phyloP scores from a whole-genome alignment of 2,888 invertebrate genomes.

The Drosophila aldrichi region DNA sequence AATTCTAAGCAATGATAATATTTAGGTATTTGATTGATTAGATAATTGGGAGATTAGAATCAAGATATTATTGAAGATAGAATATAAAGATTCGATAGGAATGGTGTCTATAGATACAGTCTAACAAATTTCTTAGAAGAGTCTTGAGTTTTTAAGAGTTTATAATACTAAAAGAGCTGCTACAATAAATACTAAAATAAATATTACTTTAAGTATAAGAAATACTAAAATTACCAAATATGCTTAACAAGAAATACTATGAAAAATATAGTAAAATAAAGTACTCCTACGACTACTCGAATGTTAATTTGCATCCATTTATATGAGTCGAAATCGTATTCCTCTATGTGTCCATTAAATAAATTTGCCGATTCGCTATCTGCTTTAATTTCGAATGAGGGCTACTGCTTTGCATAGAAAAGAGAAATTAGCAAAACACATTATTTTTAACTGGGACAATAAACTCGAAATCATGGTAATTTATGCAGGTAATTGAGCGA shows the following conservation, averaged over 20 bases:
- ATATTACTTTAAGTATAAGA: too few species aligned
- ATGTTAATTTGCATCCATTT: neutral
- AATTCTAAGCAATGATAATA: constrained; percentile 30
- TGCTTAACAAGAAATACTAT: neutral
- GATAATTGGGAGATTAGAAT: constrained; percentile 18
- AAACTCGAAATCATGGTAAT: constrained; percentile 7
- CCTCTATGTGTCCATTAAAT: neutral
- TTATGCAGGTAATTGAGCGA: constrained; percentile 20
- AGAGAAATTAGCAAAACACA: constrained; percentile 2
- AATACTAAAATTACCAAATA: neutral
- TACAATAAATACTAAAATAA: too few species aligned
- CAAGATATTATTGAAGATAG: neutral
- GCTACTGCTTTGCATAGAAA: neutral
- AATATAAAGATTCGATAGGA: neutral
- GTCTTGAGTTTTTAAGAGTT: too few species aligned
- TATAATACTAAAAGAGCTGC: too few species aligned
- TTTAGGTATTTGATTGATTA: constrained; percentile 30
- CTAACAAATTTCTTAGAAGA: neutral
- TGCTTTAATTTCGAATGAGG: neutral
- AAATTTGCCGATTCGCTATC: constrained; percentile 6
- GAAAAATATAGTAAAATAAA: neutral
- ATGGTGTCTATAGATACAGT: neutral
- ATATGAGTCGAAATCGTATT: neutral
- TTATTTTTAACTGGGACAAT: constrained; percentile 7
- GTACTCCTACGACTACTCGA: neutral